Base-by-base conservation (phyloP, 2,888 invertebrate species). In the Heliconius hortense region DNA sequence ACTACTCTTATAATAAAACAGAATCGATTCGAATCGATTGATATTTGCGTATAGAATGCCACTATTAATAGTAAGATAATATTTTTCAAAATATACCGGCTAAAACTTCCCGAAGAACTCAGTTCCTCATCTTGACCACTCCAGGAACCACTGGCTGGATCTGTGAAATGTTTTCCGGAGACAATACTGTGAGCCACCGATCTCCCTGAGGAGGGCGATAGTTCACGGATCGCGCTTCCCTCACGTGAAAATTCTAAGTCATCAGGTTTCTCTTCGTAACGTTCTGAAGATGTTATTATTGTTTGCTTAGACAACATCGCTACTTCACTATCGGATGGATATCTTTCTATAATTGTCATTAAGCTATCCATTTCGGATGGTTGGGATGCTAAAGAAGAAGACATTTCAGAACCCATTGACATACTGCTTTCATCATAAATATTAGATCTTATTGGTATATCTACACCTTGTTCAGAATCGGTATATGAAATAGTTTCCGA, bases 101-200 rank as follows among this genome's bases (percentile, higher is more conserved):
- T 94, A 79, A 94, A 93, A 84, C 94, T 94, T 67, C 94, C 94
- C 39, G 94, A 94, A 2, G 94, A 94, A 82, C 94, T 94, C 75
- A 94, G 83, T 81, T 94, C 94, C 79, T 94, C 94, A 73, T 94
- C 94, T 78, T 94, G 94, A 48, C 94, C 94, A 79, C 94, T 94
- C 94, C 94, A 94, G 0, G 94, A 94, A 21, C 94, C 94, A 84
- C 94, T 94, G 39, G 94, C 94, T 78, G 94, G 94, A 93, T 94
- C 94, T 94, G 94, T 93, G 89, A 94, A 92, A 82, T 90, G 92
- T 94, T 94, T 94, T 85, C 94, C 93, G 79, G 92, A 91, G 78
- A 90, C 88, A 80, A 92, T 86, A 79, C 94, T 93, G 79, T 94
- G 94, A 88, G 93, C 90, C 72, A 92, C 81, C 85, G 94, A 94